Conservation (phyloP, 2,113 vertebrate genomes). For the Hystrix brachyura region DNA sequence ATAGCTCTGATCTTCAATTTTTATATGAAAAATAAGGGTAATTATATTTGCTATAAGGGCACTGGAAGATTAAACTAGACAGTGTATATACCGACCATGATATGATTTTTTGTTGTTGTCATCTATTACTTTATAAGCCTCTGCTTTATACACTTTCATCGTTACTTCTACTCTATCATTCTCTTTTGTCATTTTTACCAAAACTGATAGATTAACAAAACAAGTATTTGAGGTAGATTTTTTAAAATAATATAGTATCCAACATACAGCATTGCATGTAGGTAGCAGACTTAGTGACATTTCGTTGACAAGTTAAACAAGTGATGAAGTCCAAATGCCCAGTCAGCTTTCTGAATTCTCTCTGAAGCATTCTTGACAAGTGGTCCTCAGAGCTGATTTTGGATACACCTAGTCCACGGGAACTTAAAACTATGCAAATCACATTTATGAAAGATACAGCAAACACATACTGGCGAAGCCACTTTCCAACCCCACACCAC, state of each 20-base stretch:
- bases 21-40: slow-evolving; percentile 9
- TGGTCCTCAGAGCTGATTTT: background rate
- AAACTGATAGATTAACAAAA: slow-evolving; percentile 17
- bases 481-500: background rate
- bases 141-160: slow-evolving; percentile 5
- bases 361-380: background rate
- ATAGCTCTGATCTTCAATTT: slow-evolving; percentile 4
- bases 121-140: background rate
- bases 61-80: slow-evolving; percentile 7
- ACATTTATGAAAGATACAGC: background rate
- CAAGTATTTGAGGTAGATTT: background rate
- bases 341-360: background rate
- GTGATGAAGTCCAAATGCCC: background rate
- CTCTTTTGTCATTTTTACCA: background rate
- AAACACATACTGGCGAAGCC: background rate
- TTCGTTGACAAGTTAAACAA: background rate
- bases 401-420: background rate
- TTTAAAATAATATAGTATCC: background rate
- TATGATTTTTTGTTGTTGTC: background rate
- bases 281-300: background rate
- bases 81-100: background rate
- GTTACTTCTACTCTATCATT: background rate
- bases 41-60: background rate
- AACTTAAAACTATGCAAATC: slow-evolving; percentile 11
- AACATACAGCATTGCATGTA: background rate